Conservation (phyloP, 2,113 vertebrate species). For the Raja brachyura region DNA sequence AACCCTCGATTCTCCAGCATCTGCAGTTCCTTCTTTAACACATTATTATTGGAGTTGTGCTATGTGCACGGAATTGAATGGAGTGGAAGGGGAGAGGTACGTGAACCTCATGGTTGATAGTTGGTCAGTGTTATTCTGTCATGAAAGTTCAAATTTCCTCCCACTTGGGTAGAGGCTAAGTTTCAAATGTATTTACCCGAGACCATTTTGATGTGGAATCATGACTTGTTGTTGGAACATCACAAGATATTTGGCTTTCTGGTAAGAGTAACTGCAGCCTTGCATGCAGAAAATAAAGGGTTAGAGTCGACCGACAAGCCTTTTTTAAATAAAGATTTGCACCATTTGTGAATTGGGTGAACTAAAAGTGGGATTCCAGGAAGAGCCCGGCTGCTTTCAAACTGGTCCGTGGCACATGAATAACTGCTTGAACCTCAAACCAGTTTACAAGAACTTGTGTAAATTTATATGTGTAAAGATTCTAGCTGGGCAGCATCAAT, state of each 20-base stretch:
- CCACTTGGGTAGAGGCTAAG: background rate
- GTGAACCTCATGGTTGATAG: too few species aligned
- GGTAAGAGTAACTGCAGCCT: background rate
- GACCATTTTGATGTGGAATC: background rate
- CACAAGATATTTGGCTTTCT: background rate
- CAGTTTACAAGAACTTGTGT: too few species aligned
- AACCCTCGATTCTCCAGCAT: too few species aligned
- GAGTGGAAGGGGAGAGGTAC: too few species aligned
- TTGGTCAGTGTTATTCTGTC: too few species aligned
- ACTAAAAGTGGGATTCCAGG: background rate
- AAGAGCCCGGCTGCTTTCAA: background rate
- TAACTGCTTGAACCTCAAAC: background rate
- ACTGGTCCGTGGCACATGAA: background rate
- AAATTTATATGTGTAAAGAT: too few species aligned
- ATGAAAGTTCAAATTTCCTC: background rate
- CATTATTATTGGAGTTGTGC: too few species aligned
- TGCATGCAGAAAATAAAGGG: background rate
- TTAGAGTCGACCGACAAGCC: background rate
- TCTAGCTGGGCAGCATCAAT: too few species aligned
- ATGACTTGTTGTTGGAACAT: background rate
- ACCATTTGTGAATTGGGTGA: background rate
- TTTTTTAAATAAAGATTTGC: background rate
- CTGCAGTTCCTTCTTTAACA: too few species aligned
- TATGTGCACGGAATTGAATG: too few species aligned
- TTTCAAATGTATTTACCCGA: background rate